Evolutionary conservation across 1,140 invertebrate species (phyloP), one percentile per base, ranked within the genome.

Genomic region (Megalonaias nervosa): DNA sequence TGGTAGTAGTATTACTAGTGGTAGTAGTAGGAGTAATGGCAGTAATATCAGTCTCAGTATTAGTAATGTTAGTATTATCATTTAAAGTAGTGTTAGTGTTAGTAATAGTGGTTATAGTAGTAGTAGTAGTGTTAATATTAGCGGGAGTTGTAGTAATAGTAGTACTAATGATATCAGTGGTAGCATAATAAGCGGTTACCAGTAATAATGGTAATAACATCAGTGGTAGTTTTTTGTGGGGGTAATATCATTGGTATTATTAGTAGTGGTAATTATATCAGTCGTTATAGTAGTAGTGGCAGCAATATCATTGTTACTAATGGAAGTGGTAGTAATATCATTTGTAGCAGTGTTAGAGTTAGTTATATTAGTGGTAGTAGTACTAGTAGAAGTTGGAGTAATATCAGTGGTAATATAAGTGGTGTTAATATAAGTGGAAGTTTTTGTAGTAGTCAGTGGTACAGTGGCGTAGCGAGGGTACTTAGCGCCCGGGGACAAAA

Each of bases 381-480:
- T 66, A 69, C 23, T 69, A 57, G 67, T 69, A 57, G 67, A 38
- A 69, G 67, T 69, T 38, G 67, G 26, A 69, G 67, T 69, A 69
- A 48, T 69, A 69, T 21, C 55, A 69, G 67, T 69, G 38, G 67
- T 69, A 57, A 48, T 69, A 57, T 21, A 38, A 69, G 67, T 69
- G 55, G 67, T 69, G 15, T 21, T 69, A 69, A 48, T 69, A 69
- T 21, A 38, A 69, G 67, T 69, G 55, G 67, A 38, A 69, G 67
- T 69, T 38, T 21, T 69, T 38, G 67, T 69, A 69, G 67, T 69
- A 57, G 67, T 69, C 17, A 48, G 12, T 19, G 67, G 26, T 19
- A 48, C 55, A 57, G 67, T 69, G 38, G 67, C 55, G 38, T 26
- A 67, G 65, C 23, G 23, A 23, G n/a, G n/a, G n/a, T n/a, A n/a